Conservation (phyloP, 1,140 invertebrate species). For the Adoxophyes honmai region DNA sequence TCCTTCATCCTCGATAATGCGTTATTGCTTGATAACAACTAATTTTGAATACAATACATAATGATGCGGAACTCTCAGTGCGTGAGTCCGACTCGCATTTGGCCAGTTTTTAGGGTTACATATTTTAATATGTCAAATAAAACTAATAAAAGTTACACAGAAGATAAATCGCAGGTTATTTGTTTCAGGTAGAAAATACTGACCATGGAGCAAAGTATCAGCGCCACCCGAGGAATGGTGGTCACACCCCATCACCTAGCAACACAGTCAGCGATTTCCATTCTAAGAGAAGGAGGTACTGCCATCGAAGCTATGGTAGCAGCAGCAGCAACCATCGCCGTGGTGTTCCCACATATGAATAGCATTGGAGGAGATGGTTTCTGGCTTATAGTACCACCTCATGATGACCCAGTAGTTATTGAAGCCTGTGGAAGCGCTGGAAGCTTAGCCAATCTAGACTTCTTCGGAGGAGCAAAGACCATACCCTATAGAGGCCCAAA, state of each 20-base stretch:
- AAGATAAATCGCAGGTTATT: too few species aligned
- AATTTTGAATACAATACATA: too few species aligned
- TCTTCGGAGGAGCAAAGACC: constrained; percentile 34
- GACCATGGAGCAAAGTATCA: constrained; percentile 42
- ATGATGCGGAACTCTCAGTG: too few species aligned
- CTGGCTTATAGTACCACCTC: constrained; percentile 61
- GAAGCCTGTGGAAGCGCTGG: constrained; percentile 62
- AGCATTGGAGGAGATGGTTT: constrained; percentile 62
- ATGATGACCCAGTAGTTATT: constrained; percentile 51
- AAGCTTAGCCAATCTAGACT: constrained; percentile 44
- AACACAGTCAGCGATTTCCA: constrained; percentile 50
- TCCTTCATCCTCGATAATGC: too few species aligned
- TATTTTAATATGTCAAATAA: too few species aligned
- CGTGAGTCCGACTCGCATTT: too few species aligned
- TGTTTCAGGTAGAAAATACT: constrained; percentile 16
- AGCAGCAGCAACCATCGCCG: constrained; percentile 58
- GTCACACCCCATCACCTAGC: constrained; percentile 67
- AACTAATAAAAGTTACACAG: too few species aligned
- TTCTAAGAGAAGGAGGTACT: constrained; percentile 58
- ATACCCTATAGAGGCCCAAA: constrained; percentile 53
- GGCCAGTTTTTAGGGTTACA: too few species aligned
- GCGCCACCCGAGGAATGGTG: constrained; percentile 55
- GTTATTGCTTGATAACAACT: too few species aligned
- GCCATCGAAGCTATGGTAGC: constrained; percentile 63
- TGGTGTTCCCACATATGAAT: constrained; percentile 65